These are phyloP conservation scores for Geococcyx californianus DNA, from an alignment of 2,113 vertebrate genomes.

Conservation along the genomic window DNA sequence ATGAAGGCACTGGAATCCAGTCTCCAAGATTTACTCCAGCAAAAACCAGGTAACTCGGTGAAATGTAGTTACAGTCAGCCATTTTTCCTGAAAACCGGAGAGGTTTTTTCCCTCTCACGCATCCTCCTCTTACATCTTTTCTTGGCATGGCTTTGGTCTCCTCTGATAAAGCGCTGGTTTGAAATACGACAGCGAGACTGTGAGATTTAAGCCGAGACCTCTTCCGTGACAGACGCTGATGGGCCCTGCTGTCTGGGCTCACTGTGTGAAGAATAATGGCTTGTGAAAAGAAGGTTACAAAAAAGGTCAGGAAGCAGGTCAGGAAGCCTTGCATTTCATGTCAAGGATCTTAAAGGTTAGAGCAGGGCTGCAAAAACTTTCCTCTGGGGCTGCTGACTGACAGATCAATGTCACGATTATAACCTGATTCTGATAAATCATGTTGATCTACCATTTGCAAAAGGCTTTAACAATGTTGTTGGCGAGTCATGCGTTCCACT, in stretches of 20 bases:
- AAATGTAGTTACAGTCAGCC: not conserved
- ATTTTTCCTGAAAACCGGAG: not conserved
- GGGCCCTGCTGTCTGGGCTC: not conserved
- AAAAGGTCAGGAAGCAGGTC: constrained; percentile 13
- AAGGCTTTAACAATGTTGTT: not conserved
- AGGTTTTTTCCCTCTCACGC: not conserved
- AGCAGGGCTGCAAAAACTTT: constrained; percentile 5
- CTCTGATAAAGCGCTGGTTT: constrained; percentile 3
- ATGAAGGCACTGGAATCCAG: not conserved
- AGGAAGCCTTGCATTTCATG: not conserved
- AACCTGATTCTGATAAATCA: constrained; percentile 38
- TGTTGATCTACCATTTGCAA: not conserved
- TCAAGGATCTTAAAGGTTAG: constrained; percentile 24
- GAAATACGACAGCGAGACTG: not conserved
- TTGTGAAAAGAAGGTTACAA: constrained; percentile 25
- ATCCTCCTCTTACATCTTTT: not conserved
- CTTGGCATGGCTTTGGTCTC: not conserved
- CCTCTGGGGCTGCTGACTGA: constrained; percentile 32
- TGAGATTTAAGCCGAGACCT: not conserved
- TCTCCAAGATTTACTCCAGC: not conserved
- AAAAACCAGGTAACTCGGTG: not conserved
- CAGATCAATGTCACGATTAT: not conserved
- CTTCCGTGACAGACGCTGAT: not conserved
- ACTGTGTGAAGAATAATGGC: constrained; percentile 31
- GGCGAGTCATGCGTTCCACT: not conserved